Base-by-base conservation (phyloP, 2,113 vertebrate species). In the Siniperca knerii region DNA sequence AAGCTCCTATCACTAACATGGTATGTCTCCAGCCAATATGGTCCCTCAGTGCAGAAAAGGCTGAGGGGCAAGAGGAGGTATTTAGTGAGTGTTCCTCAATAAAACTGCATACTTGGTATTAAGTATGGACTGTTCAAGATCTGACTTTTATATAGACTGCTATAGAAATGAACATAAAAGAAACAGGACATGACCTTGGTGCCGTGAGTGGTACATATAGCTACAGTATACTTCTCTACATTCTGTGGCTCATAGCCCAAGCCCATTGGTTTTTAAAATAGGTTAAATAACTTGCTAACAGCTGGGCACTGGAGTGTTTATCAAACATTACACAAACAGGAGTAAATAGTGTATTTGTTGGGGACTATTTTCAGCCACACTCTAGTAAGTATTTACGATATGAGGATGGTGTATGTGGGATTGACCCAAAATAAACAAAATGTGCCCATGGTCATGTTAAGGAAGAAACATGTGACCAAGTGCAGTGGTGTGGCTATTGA, bases 1-100 rank as follows among this genome's bases (percentile, higher is more conserved):
- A 91, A 20, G 96, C 91, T 62, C 98, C 98, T 0, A 99, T 96
- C 23, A 96, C 93, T 25, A 96, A 92, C 87, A 99, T 94, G 84
- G 97, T 97, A 81, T 94, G 92, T 6, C 97, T 95, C 98, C 98
- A 99, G 89, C 98, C 98, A 4, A 98, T 93, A 40, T 42, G 88
- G 67, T 97, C 96, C 90, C 96, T 98, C 89, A 99, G 44, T 61
- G 95, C 96, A 3, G 97, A 98, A 90, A 98, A 97, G 29, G 96
- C 98, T 96, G 79, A 72, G 64, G 81, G 23, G n/a, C 1, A 77
- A 81, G 10, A 80, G 60, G 23, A 73, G 52, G 25, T n/a, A 71
- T 75, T 46, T 6, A 21, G 44, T 68, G 0, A 77, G 37, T 42
- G 11, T 48, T 65, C 12, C 35, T 29, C 16, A 29, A 12, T 44